These are phyloP conservation scores for Psilopogon haemacephalus DNA, from an alignment of 2,113 vertebrate species.

Conservation along the genomic window DNA sequence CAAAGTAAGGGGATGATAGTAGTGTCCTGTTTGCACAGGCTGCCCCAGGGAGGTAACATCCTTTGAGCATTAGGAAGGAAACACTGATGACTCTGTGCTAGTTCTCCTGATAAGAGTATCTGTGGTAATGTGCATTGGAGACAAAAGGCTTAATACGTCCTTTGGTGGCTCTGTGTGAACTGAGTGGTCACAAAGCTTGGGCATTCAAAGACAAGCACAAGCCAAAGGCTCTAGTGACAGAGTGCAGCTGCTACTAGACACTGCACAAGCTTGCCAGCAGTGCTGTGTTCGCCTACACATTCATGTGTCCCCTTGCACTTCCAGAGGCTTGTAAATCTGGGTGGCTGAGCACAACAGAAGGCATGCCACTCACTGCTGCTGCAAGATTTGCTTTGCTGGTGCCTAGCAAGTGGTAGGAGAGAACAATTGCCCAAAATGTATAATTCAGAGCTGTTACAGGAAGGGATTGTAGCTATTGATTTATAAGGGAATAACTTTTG, in stretches of 20 bases:
- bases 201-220: not conserved
- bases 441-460: not conserved
- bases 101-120: not conserved
- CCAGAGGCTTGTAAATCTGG: not conserved
- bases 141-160: not conserved
- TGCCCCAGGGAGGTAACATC: not conserved
- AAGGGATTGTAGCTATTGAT: not conserved
- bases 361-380: not conserved
- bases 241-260: not conserved
- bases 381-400: not conserved
- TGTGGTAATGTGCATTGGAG: not conserved
- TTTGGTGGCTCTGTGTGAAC: fast-evolving
- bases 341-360: not conserved
- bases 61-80: not conserved
- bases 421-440: not conserved
- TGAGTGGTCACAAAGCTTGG: not conserved
- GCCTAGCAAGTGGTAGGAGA: not conserved
- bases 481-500: not conserved
- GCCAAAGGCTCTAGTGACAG: not conserved
- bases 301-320: not conserved
- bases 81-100: not conserved
- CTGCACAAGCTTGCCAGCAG: not conserved
- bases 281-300: fast-evolving
- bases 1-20: not conserved
- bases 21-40: not conserved